Evolutionary conservation across 2,888 invertebrate species (phyloP).

Genomic region (Flexamia atlantica): DNA sequence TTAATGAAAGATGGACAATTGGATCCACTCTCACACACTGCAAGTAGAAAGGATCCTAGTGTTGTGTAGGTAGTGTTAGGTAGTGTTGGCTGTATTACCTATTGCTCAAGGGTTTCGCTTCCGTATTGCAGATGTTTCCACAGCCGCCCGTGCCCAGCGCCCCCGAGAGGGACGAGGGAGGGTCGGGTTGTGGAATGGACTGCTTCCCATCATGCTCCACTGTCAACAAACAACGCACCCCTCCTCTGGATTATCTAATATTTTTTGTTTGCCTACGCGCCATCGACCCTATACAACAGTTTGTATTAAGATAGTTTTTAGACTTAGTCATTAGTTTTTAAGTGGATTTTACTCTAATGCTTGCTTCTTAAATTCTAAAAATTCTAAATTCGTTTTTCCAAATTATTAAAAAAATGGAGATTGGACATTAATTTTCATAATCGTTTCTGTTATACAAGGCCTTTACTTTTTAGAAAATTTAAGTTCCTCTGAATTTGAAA

Average conservation of each 20-base stretch:
- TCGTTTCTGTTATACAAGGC: no score
- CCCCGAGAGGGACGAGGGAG: conserved; percentile 55
- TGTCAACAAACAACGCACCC: conserved; percentile 59
- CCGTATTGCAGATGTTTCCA: conserved; percentile 71
- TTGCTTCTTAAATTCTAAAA: no score
- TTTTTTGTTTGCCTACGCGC: conserved; percentile 60
- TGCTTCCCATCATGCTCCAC: conserved; percentile 56
- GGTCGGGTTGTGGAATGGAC: conserved; percentile 67
- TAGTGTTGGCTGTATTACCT: neutral
- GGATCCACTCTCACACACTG: no score
- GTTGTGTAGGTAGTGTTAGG: conserved; percentile 28
- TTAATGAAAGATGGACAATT: no score
- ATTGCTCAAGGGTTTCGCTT: conserved; percentile 74
- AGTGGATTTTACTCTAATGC: neutral
- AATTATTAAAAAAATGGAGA: no score
- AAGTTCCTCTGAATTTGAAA: no score
- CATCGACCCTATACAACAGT: conserved; percentile 56
- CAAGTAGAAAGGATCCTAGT: neutral
- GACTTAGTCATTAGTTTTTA: conserved; percentile 11
- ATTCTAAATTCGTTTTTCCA: no score
- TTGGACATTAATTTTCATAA: no score
- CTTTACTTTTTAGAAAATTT: no score
- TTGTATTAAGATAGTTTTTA: conserved; percentile 53
- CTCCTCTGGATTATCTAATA: conserved; percentile 57
- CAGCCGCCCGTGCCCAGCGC: conserved; percentile 67